Conservation (phyloP, 2,113 vertebrate genomes). For the Bufo bufo region DNA sequence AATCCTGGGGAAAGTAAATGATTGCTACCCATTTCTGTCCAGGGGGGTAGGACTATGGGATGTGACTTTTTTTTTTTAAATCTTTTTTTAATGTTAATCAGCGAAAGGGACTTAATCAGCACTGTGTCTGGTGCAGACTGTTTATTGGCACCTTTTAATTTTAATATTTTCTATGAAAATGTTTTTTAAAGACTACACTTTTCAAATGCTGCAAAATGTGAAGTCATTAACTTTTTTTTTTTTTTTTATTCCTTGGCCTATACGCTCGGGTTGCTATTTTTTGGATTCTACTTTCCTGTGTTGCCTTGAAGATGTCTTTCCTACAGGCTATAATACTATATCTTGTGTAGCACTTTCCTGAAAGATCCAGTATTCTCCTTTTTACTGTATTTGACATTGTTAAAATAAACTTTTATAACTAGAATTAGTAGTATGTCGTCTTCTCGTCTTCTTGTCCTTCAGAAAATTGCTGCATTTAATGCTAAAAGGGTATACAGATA, state of each 20-base stretch:
- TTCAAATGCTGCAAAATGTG: conserved; percentile 10
- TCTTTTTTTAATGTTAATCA: not conserved
- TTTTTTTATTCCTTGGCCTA: not conserved
- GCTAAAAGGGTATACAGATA: too few species aligned
- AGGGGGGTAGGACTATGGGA: not conserved
- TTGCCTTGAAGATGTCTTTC: conserved; percentile 11
- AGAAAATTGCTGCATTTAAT: not conserved
- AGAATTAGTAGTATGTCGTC: not conserved
- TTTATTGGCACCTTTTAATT: conserved; percentile 11
- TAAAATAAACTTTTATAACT: conserved; percentile 38
- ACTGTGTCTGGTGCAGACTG: not conserved
- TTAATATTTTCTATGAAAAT: conserved; percentile 43
- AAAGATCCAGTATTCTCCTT: conserved; percentile 34
- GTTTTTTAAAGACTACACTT: not conserved
- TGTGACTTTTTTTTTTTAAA: not conserved
- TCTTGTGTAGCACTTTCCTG: conserved; percentile 19
- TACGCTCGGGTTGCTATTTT: not conserved
- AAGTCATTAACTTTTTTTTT: not conserved
- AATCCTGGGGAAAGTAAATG: not conserved
- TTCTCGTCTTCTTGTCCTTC: not conserved
- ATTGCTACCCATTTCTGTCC: too few species aligned
- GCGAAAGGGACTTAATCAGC: not conserved
- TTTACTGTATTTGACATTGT: conserved; percentile 31
- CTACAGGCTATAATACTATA: conserved; percentile 7
- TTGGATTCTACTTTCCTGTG: conserved; percentile 14